A percentile compares a stretch with the other conserved stretches of the same genome.
These are phyloP conservation scores for Chironomus riparius DNA, from an alignment of 2,888 invertebrate species.

Conservation along the genomic window DNA sequence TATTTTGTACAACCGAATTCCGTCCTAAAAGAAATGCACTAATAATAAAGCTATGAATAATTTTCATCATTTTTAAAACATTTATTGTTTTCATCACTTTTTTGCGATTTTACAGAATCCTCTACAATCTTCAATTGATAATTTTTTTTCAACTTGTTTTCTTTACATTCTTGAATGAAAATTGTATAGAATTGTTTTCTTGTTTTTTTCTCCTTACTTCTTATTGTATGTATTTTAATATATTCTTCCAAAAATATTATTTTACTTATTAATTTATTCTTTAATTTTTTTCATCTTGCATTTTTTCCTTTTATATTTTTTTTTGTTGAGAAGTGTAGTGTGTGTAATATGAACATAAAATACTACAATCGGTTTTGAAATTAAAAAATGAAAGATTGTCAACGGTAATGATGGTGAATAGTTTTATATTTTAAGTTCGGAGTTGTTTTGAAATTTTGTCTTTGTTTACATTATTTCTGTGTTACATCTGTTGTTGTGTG, in stretches of 20 bases:
- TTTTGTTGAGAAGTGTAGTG: background rate
- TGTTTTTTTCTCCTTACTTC: background rate
- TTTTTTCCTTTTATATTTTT: background rate
- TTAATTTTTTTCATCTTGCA: background rate
- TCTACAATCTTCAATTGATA: background rate
- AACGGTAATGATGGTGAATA: background rate
- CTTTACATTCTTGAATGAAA: background rate
- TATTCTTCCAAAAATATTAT: conserved; percentile 26
- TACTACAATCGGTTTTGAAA: background rate
- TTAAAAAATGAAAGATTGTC: conserved; percentile 24
- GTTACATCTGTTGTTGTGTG: too few relatives aligned
- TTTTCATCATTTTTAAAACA: conserved; percentile 17
- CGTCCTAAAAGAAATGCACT: background rate
- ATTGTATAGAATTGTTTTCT: background rate
- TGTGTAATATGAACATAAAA: too few relatives aligned
- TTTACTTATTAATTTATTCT: background rate
- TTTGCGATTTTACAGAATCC: conserved; percentile 14
- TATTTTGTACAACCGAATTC: background rate
- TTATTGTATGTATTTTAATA: conserved; percentile 20
- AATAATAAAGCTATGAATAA: background rate
- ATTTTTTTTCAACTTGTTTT: background rate
- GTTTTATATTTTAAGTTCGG: too few relatives aligned
- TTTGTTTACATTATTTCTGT: too few relatives aligned
- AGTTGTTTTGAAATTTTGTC: too few relatives aligned
- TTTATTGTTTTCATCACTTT: conserved; percentile 26